Base-by-base conservation (phyloP, 2,113 vertebrate genomes). In the Ailurus styani region DNA sequence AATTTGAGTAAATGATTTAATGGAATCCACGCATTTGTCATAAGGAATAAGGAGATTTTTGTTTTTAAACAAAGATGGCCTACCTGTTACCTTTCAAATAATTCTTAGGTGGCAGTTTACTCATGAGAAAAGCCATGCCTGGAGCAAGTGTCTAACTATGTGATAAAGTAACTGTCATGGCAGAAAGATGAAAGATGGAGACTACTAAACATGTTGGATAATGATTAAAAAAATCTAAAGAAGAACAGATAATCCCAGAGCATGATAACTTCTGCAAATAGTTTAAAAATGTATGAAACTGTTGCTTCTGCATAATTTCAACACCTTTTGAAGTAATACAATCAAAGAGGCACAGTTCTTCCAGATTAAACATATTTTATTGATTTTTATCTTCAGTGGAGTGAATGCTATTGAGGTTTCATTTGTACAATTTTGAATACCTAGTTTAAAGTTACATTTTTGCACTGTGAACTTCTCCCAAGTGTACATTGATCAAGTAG, bases 361-460 rank as follows among this genome's bases (percentile, higher is more conserved):
- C 20, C 47, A 85, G 89, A 97, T 96, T 96, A 97, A 95, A 92
- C 62, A 88, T 89, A 93, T 88, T 97, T 97, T 75, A 98, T 97
- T 95, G 96, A 98, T 98, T 98, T 96, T 95, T 95, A 86, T 92
- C 96, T 97, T 98, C 93, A 97, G 23, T 97, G 45, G 64, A 87
- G 34, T 84, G 57, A 97, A 96, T 87, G 91, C 45, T 93, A 92
- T 66, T 96, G 93, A 97, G 55, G 87, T 89, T 97, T 97, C 64
- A 94, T 81, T 90, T 96, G 75, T 85, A 88, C n/a, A 66, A 81
- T 62, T 66, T 50, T 97, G 93, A 98, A 96, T 90, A 96, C 52
- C 55, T 92, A 75, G 50, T 87, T 96, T 75, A 84, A 96, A 97
- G 75, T 94, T 97, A 18, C 31, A 54, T 91, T 93, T 96, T 81